Evolutionary conservation across 2,888 invertebrate species (phyloP), one percentile per base, ranked within the genome.

Genomic region (Monochamus alternatus): DNA sequence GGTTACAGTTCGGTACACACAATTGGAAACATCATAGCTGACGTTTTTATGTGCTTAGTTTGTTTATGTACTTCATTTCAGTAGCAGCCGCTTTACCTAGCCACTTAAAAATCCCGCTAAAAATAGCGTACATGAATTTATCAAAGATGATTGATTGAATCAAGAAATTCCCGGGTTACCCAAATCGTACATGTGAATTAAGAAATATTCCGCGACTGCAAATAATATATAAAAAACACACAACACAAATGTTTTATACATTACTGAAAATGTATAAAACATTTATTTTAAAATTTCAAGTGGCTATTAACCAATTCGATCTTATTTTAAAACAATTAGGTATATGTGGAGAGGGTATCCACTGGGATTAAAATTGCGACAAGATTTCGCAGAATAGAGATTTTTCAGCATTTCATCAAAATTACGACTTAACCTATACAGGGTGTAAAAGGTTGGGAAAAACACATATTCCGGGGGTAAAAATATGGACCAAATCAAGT

Each of bases 1-100:
- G 55, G 55, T 55, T n/a, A 55, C 55, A 55, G 55, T 55, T 55
- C 55, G 55, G 55, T 55, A 55, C 55, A 55, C 55, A 55, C n/a
- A 55, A 47, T 47, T 12, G 47, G 3, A 47, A 47, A 47, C 47
- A 47, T 47, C 55, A 7, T n/a, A 55, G n/a, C 22, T 22, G 55
- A 55, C 55, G n/a, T 55, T 55, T 55, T 55, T 55, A 22, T 22
- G 55, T n/a, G 55, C 2, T 55, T 55, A 22, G 14, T 7, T 55
- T 55, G 55, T 55, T 55, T 55, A 55, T n/a, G n/a, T 55, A 55
- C 55, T 55, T 55, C 55, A 47, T 47, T 47, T 47, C 5, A 47
- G 47, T 47, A 47, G 47, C 47, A 12, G 47, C 47, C 47, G 47
- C 47, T 47, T 47, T 47, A 47, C 47, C 47, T 47, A 47, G 47